A percentile compares a stretch with the other conserved stretches of the same genome.
Evolutionary conservation across 2,113 vertebrate species (phyloP).

Genomic region (Misgurnus mizolepis): DNA sequence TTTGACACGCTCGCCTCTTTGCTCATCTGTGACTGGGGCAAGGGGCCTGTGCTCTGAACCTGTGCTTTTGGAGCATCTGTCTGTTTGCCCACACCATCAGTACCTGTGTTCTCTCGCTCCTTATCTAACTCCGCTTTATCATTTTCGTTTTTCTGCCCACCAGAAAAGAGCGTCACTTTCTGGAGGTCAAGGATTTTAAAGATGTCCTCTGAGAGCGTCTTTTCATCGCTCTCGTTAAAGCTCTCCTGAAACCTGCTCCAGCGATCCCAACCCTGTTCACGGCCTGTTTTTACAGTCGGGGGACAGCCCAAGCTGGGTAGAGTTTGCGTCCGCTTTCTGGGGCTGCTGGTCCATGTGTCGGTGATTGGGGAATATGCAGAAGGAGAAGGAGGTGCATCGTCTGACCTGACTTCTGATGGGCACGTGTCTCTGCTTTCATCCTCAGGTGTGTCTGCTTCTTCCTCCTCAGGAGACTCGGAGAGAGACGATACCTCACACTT

Average conservation of each 20-base stretch:
- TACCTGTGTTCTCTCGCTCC: constrained; percentile 59
- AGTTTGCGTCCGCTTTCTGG: constrained; percentile 92
- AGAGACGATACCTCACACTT: constrained; percentile 65
- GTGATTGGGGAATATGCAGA: background rate
- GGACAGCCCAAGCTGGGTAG: constrained; percentile 80
- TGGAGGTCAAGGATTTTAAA: constrained; percentile 79
- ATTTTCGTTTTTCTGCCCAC: constrained; percentile 27
- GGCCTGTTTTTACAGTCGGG: constrained; percentile 51
- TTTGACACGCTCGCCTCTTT: constrained; percentile 8
- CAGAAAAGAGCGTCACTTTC: constrained; percentile 46
- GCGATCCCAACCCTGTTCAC: constrained; percentile 64
- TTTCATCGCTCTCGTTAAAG: constrained; percentile 73
- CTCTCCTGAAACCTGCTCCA: constrained; percentile 67
- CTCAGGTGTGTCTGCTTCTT: constrained; percentile 64
- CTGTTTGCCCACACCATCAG: constrained; percentile 50
- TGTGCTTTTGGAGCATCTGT: constrained; percentile 23
- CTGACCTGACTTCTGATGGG: constrained; percentile 34
- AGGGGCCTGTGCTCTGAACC: background rate
- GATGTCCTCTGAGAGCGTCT: constrained; percentile 85
- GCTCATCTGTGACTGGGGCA: constrained; percentile 11
- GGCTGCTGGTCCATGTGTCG: constrained; percentile 67
- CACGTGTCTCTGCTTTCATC: constrained; percentile 22
- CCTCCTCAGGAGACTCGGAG: constrained; percentile 73
- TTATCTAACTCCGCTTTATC: constrained; percentile 40
- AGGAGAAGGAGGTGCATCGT: background rate